phyloP scores from a whole-genome alignment of 2,797 vertebrate genomes.

The Rhinogobio ventralis region DNA sequence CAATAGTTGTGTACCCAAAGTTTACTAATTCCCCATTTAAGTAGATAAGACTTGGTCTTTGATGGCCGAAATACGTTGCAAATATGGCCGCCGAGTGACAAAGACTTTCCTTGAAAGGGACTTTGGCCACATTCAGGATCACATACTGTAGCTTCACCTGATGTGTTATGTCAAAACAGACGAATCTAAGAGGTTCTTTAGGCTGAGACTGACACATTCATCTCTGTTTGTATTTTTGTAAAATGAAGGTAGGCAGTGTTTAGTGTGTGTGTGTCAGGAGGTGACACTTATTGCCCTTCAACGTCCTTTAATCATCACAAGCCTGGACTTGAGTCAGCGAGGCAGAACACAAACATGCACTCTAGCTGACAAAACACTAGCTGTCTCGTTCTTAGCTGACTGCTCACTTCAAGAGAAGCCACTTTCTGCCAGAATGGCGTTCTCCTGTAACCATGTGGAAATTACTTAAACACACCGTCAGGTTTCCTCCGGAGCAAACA shows the following conservation, averaged over 20 bases:
- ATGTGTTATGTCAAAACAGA: neutral
- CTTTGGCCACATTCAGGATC: neutral
- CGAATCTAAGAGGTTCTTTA: neutral
- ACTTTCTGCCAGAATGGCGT: conserved; percentile 67
- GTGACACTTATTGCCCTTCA: conserved; percentile 46
- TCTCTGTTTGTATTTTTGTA: neutral
- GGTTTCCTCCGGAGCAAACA: conserved; percentile 4
- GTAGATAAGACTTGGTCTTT: too few relatives aligned
- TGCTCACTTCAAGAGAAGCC: conserved; percentile 63
- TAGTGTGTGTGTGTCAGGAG: neutral
- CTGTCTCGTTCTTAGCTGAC: conserved; percentile 65
- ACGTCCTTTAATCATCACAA: conserved; percentile 37
- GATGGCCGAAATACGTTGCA: neutral
- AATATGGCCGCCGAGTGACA: neutral
- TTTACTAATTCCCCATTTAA: neutral
- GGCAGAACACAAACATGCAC: conserved; percentile 1
- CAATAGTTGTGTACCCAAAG: neutral
- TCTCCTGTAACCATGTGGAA: conserved; percentile 71
- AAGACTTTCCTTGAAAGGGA: neutral
- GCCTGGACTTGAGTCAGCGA: conserved; percentile 43
- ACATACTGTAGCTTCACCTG: neutral
- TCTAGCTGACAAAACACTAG: conserved; percentile 5
- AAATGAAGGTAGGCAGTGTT: neutral
- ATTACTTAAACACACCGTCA: conserved; percentile 51
- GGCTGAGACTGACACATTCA: neutral